These are phyloP conservation scores for Megaceryle torquata DNA, from an alignment of 2,113 vertebrate species.

Conservation along the genomic window DNA sequence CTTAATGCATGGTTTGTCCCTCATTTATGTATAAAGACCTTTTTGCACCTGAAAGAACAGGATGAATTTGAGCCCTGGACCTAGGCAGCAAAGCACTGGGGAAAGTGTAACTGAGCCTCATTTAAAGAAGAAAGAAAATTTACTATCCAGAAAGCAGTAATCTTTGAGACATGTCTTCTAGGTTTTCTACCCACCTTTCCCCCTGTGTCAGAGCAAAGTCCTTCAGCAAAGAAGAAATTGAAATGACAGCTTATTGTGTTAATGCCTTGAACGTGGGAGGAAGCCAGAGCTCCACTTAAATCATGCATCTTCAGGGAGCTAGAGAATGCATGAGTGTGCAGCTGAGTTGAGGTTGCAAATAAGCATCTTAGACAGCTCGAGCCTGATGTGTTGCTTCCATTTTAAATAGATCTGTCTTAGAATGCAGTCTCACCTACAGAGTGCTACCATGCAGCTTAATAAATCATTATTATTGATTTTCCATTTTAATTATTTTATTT, in stretches of 20 bases:
- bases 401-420: not conserved
- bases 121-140: not conserved
- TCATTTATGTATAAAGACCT: not conserved
- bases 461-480: not conserved
- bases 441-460: not conserved
- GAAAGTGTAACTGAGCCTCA: not conserved
- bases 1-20: not conserved
- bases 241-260: not conserved
- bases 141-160: not conserved
- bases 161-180: not conserved
- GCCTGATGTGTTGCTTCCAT: fast-evolving
- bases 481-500: not conserved
- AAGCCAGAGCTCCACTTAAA: not conserved
- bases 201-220: not conserved
- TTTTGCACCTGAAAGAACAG: not conserved
- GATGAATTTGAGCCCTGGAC: not conserved
- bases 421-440: not conserved
- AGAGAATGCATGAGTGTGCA: not conserved
- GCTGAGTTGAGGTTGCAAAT: not conserved
- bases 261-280: not conserved
- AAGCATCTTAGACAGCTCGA: not conserved
- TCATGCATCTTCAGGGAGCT: not conserved
- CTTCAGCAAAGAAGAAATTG: not conserved
- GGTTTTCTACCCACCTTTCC: not conserved
- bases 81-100: not conserved